Evolutionary conservation across 2,113 vertebrate genomes (phyloP), one percentile per base, ranked within the genome.

Genomic region (Hyaena hyaena): DNA sequence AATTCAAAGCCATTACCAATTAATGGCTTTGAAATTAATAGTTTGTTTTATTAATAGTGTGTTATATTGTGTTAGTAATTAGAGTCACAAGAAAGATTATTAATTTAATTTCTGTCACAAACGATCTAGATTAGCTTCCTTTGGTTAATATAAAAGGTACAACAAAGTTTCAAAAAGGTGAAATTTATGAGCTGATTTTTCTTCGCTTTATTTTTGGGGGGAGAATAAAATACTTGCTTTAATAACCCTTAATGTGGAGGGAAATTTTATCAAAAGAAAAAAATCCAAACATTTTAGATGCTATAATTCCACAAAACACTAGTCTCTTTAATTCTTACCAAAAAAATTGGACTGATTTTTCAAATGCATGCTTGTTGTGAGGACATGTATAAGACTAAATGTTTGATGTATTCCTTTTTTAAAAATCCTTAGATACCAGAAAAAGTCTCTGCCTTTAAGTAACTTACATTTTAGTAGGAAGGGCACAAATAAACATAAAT

Each of bases 31-130:
- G 50, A 50, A 50, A 50, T 14, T 50, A 96, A 90, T 53, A 65
- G n/a, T 76, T 15, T 74, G 33, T 87, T 92, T 24, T 92, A 35
- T 17, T 74, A 96, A 88, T 53, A 65, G n/a, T 76, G 19, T 74
- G 33, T 87, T 92, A 24, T 92, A 35, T 17, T 74, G 19, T 92
- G 12, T 31, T 93, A 63, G 33, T 84, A 66, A 55, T 21, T 63
- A 58, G 11, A 61, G 58, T 80, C 17, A 23, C 48, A 83, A 61
- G 31, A 28, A 91, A 83, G 10, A 35, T 81, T 79, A 15, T 74
- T 58, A 28, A 74, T 84, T 96, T 74, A 82, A 92, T 97, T 76
- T 89, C 24, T 68, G 21, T 74, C 39, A n/a, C 16, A 63, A 53
- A 11, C 90, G 8, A 80, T 63, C 5, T 82, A 65, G n/a, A 45